Conservation (phyloP, 2,797 vertebrate genomes). For the Botia almorhae region DNA sequence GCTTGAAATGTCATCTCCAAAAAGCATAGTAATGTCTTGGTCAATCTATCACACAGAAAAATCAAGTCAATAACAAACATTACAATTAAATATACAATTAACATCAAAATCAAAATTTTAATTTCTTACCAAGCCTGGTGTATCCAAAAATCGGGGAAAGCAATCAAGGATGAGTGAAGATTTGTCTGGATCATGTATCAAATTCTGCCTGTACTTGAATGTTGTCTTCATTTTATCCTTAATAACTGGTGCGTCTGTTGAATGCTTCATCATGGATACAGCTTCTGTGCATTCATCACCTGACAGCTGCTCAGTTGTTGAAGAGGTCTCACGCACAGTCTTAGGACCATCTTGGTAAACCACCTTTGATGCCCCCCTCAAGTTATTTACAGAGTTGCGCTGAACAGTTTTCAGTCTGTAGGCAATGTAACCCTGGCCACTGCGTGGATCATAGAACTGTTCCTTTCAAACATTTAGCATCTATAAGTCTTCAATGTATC, state of each 20-base stretch:
- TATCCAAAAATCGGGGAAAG: conserved; percentile 55
- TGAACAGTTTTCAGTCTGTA: conserved; percentile 39
- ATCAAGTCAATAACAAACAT: conserved; percentile 20
- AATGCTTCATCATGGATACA: conserved; percentile 49
- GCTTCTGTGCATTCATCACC: conserved; percentile 53
- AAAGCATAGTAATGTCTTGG: conserved; percentile 53
- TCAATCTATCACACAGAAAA: conserved; percentile 49
- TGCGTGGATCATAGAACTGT: conserved; percentile 24
- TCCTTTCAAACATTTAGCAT: conserved; percentile 15
- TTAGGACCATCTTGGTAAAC: conserved; percentile 37
- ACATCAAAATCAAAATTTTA: not conserved
- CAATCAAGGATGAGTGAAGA: conserved; percentile 50
- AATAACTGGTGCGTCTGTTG: conserved; percentile 33
- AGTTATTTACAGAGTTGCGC: conserved; percentile 7
- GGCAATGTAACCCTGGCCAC: conserved; percentile 26
- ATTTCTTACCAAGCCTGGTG: conserved; percentile 51
- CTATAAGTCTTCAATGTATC: not conserved
- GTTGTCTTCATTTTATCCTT: conserved; percentile 53
- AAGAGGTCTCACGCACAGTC: conserved; percentile 26
- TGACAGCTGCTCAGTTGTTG: conserved; percentile 40
- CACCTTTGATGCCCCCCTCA: not conserved
- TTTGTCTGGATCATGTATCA: conserved; percentile 49
- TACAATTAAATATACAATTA: not conserved
- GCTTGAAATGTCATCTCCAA: conserved; percentile 46
- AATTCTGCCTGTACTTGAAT: conserved; percentile 46